Evolutionary conservation across 2,113 vertebrate genomes (phyloP).

Genomic region (Terrapene triunguis): DNA sequence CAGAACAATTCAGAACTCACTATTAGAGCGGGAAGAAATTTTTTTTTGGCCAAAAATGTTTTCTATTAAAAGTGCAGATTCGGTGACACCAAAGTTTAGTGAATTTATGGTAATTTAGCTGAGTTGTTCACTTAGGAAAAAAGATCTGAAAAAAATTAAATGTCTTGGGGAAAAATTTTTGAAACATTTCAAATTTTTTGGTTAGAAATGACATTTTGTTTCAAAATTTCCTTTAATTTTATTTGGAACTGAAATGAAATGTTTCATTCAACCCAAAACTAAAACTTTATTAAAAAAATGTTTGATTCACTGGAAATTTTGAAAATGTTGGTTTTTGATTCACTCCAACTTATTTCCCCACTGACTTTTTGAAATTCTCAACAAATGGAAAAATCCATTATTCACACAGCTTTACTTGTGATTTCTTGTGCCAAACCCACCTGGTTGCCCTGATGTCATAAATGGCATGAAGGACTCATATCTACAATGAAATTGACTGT

Average conservation of each 20-base stretch:
- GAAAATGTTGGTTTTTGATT: neutral
- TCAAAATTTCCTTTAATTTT: neutral
- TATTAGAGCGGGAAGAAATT: neutral
- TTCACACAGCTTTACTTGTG: neutral
- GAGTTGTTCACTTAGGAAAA: neutral
- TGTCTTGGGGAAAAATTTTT: neutral
- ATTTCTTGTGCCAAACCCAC: constrained; percentile 12
- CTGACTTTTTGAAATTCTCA: neutral
- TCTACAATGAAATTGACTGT: neutral
- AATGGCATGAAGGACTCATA: neutral
- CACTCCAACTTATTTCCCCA: neutral
- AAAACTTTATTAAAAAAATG: neutral
- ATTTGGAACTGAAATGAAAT: neutral
- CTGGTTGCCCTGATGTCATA: neutral
- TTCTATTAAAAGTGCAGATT: neutral
- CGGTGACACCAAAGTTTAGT: neutral
- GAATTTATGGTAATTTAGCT: neutral
- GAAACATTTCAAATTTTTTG: neutral
- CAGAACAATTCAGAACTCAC: constrained; percentile 28
- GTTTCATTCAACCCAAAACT: neutral
- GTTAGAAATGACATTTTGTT: neutral
- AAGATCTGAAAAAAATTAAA: neutral
- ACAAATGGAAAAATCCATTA: neutral
- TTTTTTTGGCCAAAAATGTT: neutral
- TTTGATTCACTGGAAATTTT: neutral